Conservation (phyloP, 2,113 vertebrate genomes). For the Saccopteryx leptura region DNA sequence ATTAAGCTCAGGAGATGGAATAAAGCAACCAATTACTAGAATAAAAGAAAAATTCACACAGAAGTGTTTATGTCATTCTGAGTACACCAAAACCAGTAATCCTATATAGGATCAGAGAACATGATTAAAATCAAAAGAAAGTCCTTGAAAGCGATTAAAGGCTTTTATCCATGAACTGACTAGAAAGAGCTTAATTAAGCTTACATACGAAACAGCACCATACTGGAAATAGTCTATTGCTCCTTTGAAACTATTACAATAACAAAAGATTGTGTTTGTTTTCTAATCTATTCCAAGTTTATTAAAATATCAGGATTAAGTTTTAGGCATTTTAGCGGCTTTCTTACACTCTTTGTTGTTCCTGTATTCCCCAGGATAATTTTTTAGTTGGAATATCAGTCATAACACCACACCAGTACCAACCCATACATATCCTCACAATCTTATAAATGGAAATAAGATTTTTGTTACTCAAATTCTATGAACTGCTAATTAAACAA, state of each 20-base stretch:
- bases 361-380: not conserved
- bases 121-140: conserved; percentile 20
- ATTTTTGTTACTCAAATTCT: not conserved
- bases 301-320: conserved; percentile 25
- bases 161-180: not conserved
- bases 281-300: not conserved
- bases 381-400: not conserved
- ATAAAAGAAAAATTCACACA: conserved; percentile 20
- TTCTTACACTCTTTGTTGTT: not conserved
- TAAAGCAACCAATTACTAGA: conserved; percentile 29
- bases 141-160: not conserved
- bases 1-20: not conserved
- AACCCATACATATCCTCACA: not conserved
- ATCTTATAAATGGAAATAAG: not conserved
- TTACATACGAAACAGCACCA: not conserved
- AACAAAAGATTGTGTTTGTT: not conserved
- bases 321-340: conserved; percentile 30
- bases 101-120: not conserved
- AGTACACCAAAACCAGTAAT: not conserved
- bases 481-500: not conserved
- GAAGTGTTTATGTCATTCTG: not conserved
- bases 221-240: not conserved
- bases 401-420: not conserved
- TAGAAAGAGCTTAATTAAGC: not conserved
- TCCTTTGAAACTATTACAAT: not conserved